A percentile compares a stretch with the other conserved stretches of the same genome.
Conservation (phyloP, 2,113 vertebrate species). For the Corythornis madagascariensis region DNA sequence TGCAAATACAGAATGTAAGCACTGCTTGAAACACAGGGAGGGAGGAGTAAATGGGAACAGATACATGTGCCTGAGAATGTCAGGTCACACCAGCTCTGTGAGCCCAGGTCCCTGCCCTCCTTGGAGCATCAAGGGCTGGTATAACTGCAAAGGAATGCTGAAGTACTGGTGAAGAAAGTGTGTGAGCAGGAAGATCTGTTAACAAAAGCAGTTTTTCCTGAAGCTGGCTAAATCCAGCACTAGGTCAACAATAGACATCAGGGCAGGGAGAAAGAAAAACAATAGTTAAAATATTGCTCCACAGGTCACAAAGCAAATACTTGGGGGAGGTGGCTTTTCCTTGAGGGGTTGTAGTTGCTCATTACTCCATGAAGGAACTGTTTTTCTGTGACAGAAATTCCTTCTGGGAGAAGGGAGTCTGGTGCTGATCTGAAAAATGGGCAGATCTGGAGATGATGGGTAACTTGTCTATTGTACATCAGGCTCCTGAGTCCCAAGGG, state of each 20-base stretch:
- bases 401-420: neutral
- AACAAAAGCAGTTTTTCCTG: neutral
- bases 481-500: neutral
- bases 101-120: neutral
- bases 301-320: neutral
- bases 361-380: neutral
- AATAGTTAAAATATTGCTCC: neutral
- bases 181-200: neutral
- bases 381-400: neutral
- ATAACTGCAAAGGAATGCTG: neutral
- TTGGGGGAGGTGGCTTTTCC: neutral
- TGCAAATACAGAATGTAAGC: neutral
- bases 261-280: neutral
- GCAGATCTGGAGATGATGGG: neutral
- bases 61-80: rapidly evolving
- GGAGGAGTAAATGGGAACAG: neutral
- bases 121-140: neutral
- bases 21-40: neutral
- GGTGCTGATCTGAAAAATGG: neutral
- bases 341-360: neutral
- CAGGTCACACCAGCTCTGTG: neutral
- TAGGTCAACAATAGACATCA: neutral
- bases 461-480: rapidly evolving
- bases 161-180: neutral
- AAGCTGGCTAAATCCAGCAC: neutral